These are phyloP conservation scores for Apodemia mormo DNA, from an alignment of 2,888 invertebrate species.

Conservation along the genomic window DNA sequence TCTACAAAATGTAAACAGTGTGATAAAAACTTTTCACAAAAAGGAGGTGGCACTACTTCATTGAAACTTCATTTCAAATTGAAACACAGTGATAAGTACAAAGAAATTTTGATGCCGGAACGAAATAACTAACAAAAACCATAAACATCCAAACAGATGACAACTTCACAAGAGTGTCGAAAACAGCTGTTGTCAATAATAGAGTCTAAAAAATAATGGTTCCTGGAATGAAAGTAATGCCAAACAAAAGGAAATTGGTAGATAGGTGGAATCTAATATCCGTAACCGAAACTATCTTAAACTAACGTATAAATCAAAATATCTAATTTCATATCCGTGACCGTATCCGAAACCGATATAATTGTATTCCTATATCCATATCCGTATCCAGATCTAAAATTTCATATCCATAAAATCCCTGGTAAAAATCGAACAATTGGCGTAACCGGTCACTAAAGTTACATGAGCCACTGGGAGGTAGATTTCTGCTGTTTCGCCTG, in stretches of 20 bases:
- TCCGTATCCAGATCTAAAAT: too few species aligned
- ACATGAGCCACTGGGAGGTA: too few species aligned
- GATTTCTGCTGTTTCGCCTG: too few species aligned
- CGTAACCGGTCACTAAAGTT: too few species aligned
- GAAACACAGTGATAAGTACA: conserved; percentile 6
- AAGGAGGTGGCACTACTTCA: conserved; percentile 20
- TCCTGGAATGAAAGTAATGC: conserved; percentile 20
- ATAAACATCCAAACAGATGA: conserved; percentile 25
- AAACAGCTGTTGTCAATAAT: conserved; percentile 27
- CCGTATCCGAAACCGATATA: too few species aligned
- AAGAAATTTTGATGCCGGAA: conserved; percentile 21
- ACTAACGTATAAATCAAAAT: too few species aligned
- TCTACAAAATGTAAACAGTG: conserved; percentile 30
- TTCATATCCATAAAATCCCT: too few species aligned
- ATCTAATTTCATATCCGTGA: too few species aligned
- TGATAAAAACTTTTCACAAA: conserved; percentile 20
- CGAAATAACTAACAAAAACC: conserved; percentile 13
- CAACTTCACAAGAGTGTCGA: conserved; percentile 30
- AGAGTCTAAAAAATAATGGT: conserved; percentile 19
- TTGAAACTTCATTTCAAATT: too few species aligned
- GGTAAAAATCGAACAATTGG: too few species aligned
- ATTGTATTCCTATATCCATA: too few species aligned
- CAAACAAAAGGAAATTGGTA: conserved; percentile 31
- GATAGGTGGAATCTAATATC: neutral
- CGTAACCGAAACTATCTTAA: too few species aligned